Percentiles rank a stretch among this genome's conserved stretches.
phyloP scores from a whole-genome alignment of 1,140 invertebrate species.

The Druon quercuslanigerum region DNA sequence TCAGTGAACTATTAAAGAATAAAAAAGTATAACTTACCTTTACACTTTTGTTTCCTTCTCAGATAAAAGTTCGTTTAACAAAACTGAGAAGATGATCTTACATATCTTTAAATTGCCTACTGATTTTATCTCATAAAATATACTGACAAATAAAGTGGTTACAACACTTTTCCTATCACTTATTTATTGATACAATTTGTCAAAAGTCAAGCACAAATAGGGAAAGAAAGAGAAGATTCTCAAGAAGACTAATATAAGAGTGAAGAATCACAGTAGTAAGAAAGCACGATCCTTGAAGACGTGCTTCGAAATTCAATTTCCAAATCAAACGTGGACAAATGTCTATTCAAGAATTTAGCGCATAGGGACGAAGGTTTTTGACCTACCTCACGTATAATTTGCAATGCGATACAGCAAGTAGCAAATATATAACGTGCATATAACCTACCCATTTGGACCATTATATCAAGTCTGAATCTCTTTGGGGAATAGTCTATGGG shows the following conservation, averaged over 20 bases:
- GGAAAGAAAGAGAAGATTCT: neutral
- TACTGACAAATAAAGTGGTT: neutral
- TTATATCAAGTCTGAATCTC: constrained; percentile 64
- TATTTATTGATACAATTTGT: constrained; percentile 1
- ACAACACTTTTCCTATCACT: neutral
- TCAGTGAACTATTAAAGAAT: too few species aligned
- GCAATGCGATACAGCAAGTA: constrained; percentile 57
- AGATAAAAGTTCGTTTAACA: too few species aligned
- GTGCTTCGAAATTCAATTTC: constrained; percentile 56
- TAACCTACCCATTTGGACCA: constrained; percentile 55
- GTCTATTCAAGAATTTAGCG: constrained; percentile 52
- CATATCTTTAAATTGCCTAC: neutral
- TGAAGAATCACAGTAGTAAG: constrained; percentile 43
- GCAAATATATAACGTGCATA: constrained; percentile 21
- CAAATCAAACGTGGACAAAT: constrained; percentile 47
- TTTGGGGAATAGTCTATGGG: constrained; percentile 69
- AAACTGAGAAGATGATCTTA: too few species aligned
- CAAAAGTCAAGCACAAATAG: constrained; percentile 28
- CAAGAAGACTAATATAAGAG: constrained; percentile 40
- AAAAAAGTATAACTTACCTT: too few species aligned
- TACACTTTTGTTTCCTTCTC: too few species aligned
- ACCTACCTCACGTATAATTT: constrained; percentile 33
- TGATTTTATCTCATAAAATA: neutral
- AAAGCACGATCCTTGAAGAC: constrained; percentile 50
- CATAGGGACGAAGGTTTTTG: constrained; percentile 39